A percentile compares a stretch with the other conserved stretches of the same genome.
Evolutionary conservation across 2,888 invertebrate species (phyloP).

Genomic region (Escarpia spicata): DNA sequence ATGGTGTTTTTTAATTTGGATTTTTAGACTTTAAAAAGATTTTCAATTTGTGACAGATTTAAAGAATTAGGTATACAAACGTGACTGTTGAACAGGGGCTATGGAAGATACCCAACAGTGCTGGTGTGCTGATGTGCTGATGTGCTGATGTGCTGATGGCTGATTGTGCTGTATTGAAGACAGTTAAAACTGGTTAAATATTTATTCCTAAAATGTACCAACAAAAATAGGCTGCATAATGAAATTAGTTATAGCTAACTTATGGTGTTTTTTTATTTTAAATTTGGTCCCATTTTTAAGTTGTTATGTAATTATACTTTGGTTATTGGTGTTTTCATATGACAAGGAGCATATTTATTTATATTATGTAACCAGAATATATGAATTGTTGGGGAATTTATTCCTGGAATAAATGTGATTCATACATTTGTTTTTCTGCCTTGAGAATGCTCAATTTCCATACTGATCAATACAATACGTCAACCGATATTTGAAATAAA

Average conservation of each 20-base stretch:
- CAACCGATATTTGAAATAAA: not conserved
- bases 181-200: not conserved
- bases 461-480: not conserved
- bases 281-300: not conserved
- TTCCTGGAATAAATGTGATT: not conserved
- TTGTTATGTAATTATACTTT: not conserved
- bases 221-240: not conserved
- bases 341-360: not conserved
- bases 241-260: not conserved
- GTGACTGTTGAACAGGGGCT: not conserved
- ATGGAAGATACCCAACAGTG: not conserved
- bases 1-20: not conserved
- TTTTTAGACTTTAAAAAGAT: not conserved
- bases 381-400: not conserved
- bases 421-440: not conserved
- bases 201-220: not conserved
- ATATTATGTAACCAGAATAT: not conserved
- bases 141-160: not conserved
- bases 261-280: not conserved
- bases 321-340: not conserved
- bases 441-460: not conserved
- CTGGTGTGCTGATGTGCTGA: not conserved
- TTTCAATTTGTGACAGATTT: not conserved
- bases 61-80: not conserved
- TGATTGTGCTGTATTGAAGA: no score